Evolutionary conservation across 2,113 vertebrate genomes (phyloP), one percentile per base, ranked within the genome.

Genomic region (Cyprinodon brontotheroides): DNA sequence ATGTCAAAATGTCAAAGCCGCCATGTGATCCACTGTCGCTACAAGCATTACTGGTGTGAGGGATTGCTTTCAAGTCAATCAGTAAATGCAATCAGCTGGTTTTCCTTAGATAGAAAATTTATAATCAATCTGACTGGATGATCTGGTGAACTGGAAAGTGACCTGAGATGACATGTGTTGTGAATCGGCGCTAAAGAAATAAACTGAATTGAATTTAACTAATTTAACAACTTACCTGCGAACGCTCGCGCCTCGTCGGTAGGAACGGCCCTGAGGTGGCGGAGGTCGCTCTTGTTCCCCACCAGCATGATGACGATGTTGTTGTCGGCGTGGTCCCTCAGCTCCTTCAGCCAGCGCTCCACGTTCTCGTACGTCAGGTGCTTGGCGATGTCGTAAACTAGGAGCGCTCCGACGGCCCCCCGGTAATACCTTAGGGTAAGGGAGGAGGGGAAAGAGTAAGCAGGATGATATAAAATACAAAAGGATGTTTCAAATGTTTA

Each of bases 291-390:
- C 91, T 99, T 99, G 93, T 99, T 99, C 36, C 97, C 97, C 78
- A 99, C 97, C 84, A 98, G 91, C 97, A 99, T 98, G 91, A 99
- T 99, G 82, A 99, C 97, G 0, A 98, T 98, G 85, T 98, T 99
- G 93, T 96, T 98, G 91, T 98, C 97, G 0, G 97, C 97, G 0
- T 99, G 97, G 80, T 99, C 97, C 67, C 97, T 93, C n/a, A 98
- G 95, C 89, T 99, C 97, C 91, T 99, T 99, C 81, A 99, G 93
- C 97, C 97, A 99, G 82, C 97, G 97, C 75, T 98, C 97, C 75
- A 98, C 96, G 0, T 98, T 98, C 92, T 98, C 97, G 0, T 99
- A 99, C 0, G 97, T 99, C 91, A 99, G 93, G 85, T 98, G 97
- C 74, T 99, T 99, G 80, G 97, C 97, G 0, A 98, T 99, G 89